Base-by-base conservation (phyloP, 2,797 vertebrate genomes). In the Rhynchonycteris naso region DNA sequence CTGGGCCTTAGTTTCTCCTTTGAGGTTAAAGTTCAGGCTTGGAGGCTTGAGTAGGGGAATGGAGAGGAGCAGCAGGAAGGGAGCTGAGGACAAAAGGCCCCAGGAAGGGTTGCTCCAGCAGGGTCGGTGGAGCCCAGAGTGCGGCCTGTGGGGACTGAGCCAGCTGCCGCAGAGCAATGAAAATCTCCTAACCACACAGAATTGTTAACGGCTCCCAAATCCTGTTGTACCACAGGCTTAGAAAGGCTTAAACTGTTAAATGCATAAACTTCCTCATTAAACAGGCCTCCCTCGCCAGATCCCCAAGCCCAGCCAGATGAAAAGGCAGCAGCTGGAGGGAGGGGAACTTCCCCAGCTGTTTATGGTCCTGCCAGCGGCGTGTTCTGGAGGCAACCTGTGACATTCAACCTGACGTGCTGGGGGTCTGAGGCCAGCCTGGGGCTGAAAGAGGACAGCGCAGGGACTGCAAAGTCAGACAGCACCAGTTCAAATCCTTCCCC, bases 241-340 rank as follows among this genome's bases (percentile, higher is more conserved):
- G 98, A 95, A 94, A 97, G 97, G 98, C 98, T 98, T 98, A 98
- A 98, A 98, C 98, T 98, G 98, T 98, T 98, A 98, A 98, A 98
- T 95, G 98, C 98, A 97, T 97, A 98, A 98, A 98, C 98, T 98
- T 98, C 97, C 98, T 97, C 98, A 98, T 98, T 98, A 98, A 98
- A 98, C 66, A 95, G 97, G 97, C 97, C 98, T 22, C 11, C 90
- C 87, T 63, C 33, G 87, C 97, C 97, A 88, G 97, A 93, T 95
- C 89, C 47, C 4, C 0, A 10, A 90, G 95, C 89, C 24, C 4
- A 78, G 94, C 96, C 97, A 76, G 97, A 97, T 94, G 95, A 97
- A 97, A 97, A 97, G 84, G 84, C 95, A 26, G 95, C 0, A 0
- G 95, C 95, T 92, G 93, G 96, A 97, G 97, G 94, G 91, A 71